Evolutionary conservation across 2,888 invertebrate genomes (phyloP).

Genomic region (Pherbina coryleti): DNA sequence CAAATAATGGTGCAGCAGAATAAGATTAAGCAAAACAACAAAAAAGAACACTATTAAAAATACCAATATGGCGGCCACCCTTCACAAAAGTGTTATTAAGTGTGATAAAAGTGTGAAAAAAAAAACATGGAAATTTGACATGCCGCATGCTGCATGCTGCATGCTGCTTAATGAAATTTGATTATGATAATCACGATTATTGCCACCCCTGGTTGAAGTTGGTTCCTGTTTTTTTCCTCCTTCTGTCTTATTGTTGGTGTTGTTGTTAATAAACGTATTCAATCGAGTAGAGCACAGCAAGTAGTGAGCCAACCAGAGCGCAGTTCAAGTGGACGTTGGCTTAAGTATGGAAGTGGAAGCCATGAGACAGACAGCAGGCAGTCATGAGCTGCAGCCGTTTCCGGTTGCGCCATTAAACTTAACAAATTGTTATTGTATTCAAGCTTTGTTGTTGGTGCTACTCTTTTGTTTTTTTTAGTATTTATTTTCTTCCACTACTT

Average conservation of each 20-base stretch:
- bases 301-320: constrained; percentile 30
- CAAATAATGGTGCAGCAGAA: not conserved
- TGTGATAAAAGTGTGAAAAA: not conserved
- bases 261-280: constrained; percentile 20
- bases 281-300: constrained; percentile 12
- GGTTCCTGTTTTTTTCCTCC: not conserved
- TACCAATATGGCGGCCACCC: constrained; percentile 34
- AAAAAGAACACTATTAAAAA: not conserved
- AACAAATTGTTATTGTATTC: constrained; percentile 11
- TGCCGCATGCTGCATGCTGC: constrained; percentile 20
- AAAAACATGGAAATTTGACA: not conserved
- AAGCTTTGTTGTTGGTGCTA: not conserved
- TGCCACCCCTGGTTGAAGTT: constrained; percentile 23
- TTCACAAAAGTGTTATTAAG: constrained; percentile 13
- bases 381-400: constrained; percentile 26
- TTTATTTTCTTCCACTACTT: not conserved
- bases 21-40: not conserved
- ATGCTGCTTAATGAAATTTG: constrained; percentile 27
- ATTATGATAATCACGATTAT: constrained; percentile 33
- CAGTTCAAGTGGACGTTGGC: constrained; percentile 27
- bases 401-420: constrained; percentile 32
- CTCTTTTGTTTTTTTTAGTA: not conserved
- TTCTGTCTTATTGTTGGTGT: constrained; percentile 1
- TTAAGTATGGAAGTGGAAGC: constrained; percentile 24
- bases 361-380: not conserved